Conservation (phyloP, 2,113 vertebrate genomes). For the Oophaga pumilio region DNA sequence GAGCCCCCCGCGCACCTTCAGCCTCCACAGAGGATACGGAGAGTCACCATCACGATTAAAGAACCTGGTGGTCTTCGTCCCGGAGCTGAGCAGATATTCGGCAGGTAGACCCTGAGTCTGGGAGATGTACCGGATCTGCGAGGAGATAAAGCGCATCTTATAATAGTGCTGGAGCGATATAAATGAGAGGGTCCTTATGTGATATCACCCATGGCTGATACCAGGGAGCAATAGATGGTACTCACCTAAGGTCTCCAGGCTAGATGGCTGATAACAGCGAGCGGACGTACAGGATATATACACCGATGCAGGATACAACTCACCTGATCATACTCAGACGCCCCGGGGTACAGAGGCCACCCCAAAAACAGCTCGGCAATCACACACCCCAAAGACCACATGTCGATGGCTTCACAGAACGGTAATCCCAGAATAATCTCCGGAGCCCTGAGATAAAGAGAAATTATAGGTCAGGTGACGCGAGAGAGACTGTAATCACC, state of each 20-base stretch:
- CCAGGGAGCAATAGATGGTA: not conserved
- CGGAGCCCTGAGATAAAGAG: conserved; percentile 80
- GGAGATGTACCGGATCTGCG: conserved; percentile 98
- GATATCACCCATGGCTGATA: not conserved
- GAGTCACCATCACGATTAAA: conserved; percentile 98
- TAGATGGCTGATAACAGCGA: too few species aligned
- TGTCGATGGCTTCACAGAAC: conserved; percentile 97
- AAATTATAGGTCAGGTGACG: not conserved
- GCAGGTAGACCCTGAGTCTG: conserved; percentile 98
- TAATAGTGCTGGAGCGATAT: not conserved
- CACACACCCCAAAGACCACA: conserved; percentile 99
- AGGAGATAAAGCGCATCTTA: conserved; percentile 57
- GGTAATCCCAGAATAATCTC: conserved; percentile 98
- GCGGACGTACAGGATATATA: not conserved
- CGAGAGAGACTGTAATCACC: not conserved
- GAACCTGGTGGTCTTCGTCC: conserved; percentile 97
- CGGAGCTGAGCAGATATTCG: conserved; percentile 96
- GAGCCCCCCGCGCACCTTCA: conserved; percentile 81
- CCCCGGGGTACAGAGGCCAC: conserved; percentile 96
- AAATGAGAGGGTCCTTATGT: too few species aligned
- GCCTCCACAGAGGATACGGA: conserved; percentile 94
- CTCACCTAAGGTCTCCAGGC: not conserved
- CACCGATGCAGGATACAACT: conserved; percentile 48
- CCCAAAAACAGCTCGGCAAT: conserved; percentile 98
- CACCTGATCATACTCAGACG: conserved; percentile 98